Conservation (phyloP, 2,113 vertebrate genomes). For the Gopherus evgoodei region DNA sequence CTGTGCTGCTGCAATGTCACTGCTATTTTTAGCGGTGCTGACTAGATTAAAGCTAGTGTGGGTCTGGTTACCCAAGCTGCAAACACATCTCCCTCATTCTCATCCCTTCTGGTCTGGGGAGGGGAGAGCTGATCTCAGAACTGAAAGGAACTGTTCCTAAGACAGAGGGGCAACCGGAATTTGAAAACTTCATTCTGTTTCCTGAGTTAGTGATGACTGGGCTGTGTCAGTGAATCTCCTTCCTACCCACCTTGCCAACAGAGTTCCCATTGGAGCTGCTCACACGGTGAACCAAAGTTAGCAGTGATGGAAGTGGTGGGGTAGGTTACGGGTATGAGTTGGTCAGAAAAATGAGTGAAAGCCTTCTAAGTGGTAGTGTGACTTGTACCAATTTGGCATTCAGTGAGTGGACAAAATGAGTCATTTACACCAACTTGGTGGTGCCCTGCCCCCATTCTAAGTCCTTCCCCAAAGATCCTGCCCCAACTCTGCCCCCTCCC, state of each 20-base stretch:
- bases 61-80: background rate
- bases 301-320: background rate
- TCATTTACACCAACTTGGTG: background rate
- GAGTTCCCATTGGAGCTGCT: background rate
- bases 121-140: background rate
- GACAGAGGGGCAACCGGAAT: background rate
- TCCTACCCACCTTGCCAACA: background rate
- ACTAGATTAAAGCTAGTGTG: background rate
- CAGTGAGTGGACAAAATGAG: background rate
- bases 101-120: background rate
- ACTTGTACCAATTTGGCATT: background rate
- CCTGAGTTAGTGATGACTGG: background rate
- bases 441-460: no score
- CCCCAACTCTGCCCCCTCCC: no score
- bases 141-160: background rate
- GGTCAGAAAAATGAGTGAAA: background rate
- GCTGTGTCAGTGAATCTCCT: constrained; percentile 31
- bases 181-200: constrained; percentile 38
- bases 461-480: no score
- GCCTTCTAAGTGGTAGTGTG: background rate
- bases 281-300: constrained; percentile 23
- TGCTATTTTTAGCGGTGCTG: background rate
- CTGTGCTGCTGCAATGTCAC: background rate
- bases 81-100: background rate
- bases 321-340: background rate